Conservation (phyloP, 2,797 vertebrate species). For the Bradypus variegatus region DNA sequence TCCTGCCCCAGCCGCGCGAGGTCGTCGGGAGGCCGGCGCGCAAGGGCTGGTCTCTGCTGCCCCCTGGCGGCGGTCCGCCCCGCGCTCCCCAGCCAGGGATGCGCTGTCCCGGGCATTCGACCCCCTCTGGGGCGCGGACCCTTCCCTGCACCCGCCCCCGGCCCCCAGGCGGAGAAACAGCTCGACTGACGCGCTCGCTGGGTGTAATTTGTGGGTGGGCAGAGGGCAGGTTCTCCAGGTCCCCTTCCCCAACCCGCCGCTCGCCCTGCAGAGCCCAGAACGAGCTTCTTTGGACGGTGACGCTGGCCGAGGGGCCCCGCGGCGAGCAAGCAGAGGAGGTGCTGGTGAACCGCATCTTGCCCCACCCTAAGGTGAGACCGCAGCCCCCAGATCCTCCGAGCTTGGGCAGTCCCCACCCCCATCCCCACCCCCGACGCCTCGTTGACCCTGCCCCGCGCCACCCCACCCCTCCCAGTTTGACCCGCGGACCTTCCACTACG, state of each 20-base stretch:
- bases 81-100: fast-evolving
- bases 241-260: background rate
- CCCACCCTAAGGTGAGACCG: conserved; percentile 86
- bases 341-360: conserved; percentile 87
- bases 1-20: background rate
- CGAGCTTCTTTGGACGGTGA: conserved; percentile 89
- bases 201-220: background rate
- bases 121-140: fast-evolving
- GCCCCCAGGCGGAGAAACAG: background rate
- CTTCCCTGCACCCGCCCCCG: fast-evolving
- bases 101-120: fast-evolving
- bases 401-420: background rate
- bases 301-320: conserved; percentile 85
- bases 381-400: background rate
- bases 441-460: background rate
- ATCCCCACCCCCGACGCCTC: background rate
- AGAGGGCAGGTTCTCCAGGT: background rate
- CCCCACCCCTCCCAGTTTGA: conserved; percentile 80
- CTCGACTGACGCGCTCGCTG: background rate
- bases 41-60: conserved; percentile 8
- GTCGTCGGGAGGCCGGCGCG: fast-evolving
- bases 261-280: conserved; percentile 76
- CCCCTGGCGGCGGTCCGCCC: background rate
- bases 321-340: conserved; percentile 79
- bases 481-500: conserved; percentile 89